Conservation (phyloP, 2,888 invertebrate species). For the Scaptomyza cyrtandrae region DNA sequence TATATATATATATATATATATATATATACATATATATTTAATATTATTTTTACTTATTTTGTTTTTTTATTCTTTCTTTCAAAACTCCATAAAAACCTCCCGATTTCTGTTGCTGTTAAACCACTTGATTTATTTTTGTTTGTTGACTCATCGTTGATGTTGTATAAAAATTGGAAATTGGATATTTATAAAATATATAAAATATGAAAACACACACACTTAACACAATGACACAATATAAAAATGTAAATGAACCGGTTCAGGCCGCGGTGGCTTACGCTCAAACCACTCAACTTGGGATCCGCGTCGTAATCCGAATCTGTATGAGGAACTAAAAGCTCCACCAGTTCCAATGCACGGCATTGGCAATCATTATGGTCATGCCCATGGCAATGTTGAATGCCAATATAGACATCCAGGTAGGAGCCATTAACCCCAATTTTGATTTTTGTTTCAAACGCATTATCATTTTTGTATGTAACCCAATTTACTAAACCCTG, state of each 20-base stretch:
- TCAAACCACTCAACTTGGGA: constrained; percentile 93
- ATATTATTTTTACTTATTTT: constrained; percentile 27
- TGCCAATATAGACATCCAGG: constrained; percentile 84
- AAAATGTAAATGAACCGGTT: constrained; percentile 42
- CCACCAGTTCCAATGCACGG: constrained; percentile 86
- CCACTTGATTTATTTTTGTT: constrained; percentile 54
- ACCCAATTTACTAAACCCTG: constrained; percentile 17
- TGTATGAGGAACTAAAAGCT: constrained; percentile 93
- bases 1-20: no score
- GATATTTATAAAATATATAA: constrained; percentile 36
- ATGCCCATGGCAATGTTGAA: constrained; percentile 80
- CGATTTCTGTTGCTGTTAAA: constrained; percentile 60
- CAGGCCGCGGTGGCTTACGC: constrained; percentile 83
- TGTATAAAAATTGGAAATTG: constrained; percentile 74
- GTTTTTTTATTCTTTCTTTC: constrained; percentile 36
- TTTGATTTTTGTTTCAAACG: constrained; percentile 29
- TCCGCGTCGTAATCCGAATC: constrained; percentile 91
- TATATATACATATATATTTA: no score
- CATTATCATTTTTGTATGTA: constrained; percentile 29
- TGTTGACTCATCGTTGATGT: constrained; percentile 65
- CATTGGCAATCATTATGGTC: constrained; percentile 82
- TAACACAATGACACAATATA: constrained; percentile 30
- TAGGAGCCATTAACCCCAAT: constrained; percentile 66
- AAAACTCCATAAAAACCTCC: constrained; percentile 34
- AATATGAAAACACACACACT: constrained; percentile 25